Base-by-base conservation (phyloP, 23 tunicate species). In the Clavelina lepadiformis region DNA sequence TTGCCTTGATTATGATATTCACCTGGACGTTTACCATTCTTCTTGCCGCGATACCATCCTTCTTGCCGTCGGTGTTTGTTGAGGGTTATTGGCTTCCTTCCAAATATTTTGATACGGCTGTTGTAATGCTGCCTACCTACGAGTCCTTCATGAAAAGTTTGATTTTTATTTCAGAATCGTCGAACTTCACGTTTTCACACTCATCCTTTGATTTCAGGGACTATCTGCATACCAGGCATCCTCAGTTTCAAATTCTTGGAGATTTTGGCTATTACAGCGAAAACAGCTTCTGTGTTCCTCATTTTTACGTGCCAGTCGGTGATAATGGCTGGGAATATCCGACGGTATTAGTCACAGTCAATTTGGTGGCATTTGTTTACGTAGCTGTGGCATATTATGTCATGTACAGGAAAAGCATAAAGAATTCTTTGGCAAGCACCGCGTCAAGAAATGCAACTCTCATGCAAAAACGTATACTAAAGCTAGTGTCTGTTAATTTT, bases 321-420 rank as follows among this genome's bases (percentile, higher is more conserved):
- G 91, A 83, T 35, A 75, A 67, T 31, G 80, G 80, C 21, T 83
- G 82, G 82, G 51, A 24, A 20, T 83, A 74, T 50, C 80, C 91
- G 0, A 69, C 76, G 19, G n/a, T 68, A 44, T 49, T 83, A 26
- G 72, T 83, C 1, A 35, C 67, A 1, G 32, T 75, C 58, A 75
- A 83, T 56, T 34, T 83, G 58, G 15, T 67, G 15, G 73, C 73
- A 0, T 83, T 83, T 36, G 61, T 76, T 3, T 83, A 67, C 55
- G 73, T 83, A 19, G 61, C 69, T 1, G 46, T 75, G 2, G 69
- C 91, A 1, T 83, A 83, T 57, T 15, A 35, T 30, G 22, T 38
- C 46, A 83, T 83, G 18, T 83, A 75, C 13, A 46, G n/a, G 7
- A 53, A 31, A 1, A 56, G 91, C 32, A 41, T 53, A 0, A 50